phyloP scores from a whole-genome alignment of 2,888 invertebrate species.

The Cheilosia variabilis region DNA sequence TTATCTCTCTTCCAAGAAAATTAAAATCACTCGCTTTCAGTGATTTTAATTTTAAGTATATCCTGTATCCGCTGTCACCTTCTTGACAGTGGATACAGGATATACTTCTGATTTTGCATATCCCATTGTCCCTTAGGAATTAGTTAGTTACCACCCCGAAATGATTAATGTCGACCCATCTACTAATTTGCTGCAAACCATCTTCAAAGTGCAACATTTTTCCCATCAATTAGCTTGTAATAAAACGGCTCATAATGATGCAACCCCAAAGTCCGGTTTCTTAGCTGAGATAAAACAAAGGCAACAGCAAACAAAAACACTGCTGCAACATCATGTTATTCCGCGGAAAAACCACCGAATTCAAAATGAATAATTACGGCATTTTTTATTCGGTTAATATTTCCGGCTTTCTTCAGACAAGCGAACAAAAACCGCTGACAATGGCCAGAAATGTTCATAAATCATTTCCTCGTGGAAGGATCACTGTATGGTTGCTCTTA shows the following conservation, averaged over 20 bases:
- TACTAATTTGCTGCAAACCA: too few relatives aligned
- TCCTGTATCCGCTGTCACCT: too few relatives aligned
- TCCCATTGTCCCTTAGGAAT: too few relatives aligned
- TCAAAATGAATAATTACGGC: slow-evolving; percentile 44
- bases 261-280: background rate
- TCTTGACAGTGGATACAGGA: too few relatives aligned
- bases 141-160: too few relatives aligned
- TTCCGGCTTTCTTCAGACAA: slow-evolving; percentile 34
- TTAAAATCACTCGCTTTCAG: too few relatives aligned
- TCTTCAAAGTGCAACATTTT: background rate
- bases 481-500: slow-evolving; percentile 11
- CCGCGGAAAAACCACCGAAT: slow-evolving; percentile 34
- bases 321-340: slow-evolving; percentile 32
- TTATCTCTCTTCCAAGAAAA: too few relatives aligned
- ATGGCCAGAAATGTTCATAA: slow-evolving; percentile 43
- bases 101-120: too few relatives aligned
- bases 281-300: background rate
- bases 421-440: slow-evolving; percentile 38
- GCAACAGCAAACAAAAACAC: background rate
- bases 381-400: slow-evolving; percentile 53
- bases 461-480: slow-evolving; percentile 43
- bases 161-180: too few relatives aligned
- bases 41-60: too few relatives aligned
- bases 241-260: background rate
- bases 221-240: background rate